Evolutionary conservation across 2,888 invertebrate genomes (phyloP).

Genomic region (Lithophane socia): DNA sequence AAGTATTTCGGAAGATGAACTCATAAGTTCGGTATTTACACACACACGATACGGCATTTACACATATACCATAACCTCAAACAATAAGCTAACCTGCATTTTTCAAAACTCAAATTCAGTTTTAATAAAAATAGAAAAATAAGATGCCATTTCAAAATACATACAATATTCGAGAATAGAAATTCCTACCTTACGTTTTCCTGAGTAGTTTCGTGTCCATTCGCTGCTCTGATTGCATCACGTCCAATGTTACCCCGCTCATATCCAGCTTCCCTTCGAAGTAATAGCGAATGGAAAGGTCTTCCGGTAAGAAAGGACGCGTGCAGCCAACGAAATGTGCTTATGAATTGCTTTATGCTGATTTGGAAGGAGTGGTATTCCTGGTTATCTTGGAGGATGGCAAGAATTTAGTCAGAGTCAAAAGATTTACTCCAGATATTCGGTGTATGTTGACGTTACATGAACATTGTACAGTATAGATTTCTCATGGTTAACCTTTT

Average conservation of each 20-base stretch:
- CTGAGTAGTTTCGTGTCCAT: constrained; percentile 52
- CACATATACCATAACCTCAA: too few species aligned
- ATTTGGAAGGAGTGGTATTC: constrained; percentile 10
- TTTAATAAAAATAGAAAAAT: constrained; percentile 28
- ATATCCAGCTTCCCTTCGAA: constrained; percentile 62
- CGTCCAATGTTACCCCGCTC: constrained; percentile 59
- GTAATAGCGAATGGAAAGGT: constrained; percentile 62
- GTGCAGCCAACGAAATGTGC: constrained; percentile 45
- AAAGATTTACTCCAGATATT: background rate
- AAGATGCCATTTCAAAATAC: constrained; percentile 38
- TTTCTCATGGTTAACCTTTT: background rate
- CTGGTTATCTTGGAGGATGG: background rate
- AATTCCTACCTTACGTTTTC: constrained; percentile 41
- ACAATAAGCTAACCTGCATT: background rate
- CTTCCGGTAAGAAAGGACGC: constrained; percentile 59
- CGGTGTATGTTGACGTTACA: too few species aligned
- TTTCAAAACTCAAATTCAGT: background rate
- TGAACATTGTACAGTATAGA: background rate
- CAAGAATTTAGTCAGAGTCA: background rate
- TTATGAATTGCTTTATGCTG: constrained; percentile 48
- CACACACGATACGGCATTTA: too few species aligned
- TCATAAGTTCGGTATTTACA: too few species aligned
- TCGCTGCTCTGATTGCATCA: constrained; percentile 63
- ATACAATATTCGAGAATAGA: constrained; percentile 47
- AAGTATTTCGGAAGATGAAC: too few species aligned